These are phyloP conservation scores for Oryzias melastigma DNA, from an alignment of 2,113 vertebrate species.

Conservation along the genomic window DNA sequence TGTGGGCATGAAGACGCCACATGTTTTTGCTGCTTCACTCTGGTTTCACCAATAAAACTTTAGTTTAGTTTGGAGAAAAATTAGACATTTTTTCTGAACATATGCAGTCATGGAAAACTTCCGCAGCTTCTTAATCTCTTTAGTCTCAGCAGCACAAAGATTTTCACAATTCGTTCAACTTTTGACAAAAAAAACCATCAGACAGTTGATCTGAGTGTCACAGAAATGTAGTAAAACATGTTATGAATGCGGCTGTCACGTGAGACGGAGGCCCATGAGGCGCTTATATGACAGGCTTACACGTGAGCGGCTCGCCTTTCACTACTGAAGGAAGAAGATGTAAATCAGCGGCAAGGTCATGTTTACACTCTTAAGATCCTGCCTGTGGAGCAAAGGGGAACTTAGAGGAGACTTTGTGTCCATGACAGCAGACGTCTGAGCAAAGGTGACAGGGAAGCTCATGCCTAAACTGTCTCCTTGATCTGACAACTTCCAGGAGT, in stretches of 20 bases:
- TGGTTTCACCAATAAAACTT: too few species aligned
- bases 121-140: background rate
- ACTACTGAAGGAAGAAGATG: background rate
- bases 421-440: background rate
- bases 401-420: conserved; percentile 3
- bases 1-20: too few species aligned
- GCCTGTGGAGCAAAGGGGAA: conserved; percentile 28
- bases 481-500: too few species aligned
- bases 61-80: too few species aligned
- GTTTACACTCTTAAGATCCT: conserved; percentile 40
- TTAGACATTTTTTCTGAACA: too few species aligned
- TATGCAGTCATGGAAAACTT: background rate
- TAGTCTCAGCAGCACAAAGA: conserved; percentile 1
- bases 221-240: background rate
- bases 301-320: conserved; percentile 34
- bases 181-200: background rate
- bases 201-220: background rate
- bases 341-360: conserved; percentile 31
- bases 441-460: too few species aligned
- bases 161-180: background rate
- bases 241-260: background rate
- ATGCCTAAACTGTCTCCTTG: too few species aligned
- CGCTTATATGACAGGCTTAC: background rate
- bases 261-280: background rate
- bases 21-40: too few species aligned